Evolutionary conservation across 2,113 vertebrate species (phyloP), one percentile per base, ranked within the genome.

Genomic region (Garra rufa): DNA sequence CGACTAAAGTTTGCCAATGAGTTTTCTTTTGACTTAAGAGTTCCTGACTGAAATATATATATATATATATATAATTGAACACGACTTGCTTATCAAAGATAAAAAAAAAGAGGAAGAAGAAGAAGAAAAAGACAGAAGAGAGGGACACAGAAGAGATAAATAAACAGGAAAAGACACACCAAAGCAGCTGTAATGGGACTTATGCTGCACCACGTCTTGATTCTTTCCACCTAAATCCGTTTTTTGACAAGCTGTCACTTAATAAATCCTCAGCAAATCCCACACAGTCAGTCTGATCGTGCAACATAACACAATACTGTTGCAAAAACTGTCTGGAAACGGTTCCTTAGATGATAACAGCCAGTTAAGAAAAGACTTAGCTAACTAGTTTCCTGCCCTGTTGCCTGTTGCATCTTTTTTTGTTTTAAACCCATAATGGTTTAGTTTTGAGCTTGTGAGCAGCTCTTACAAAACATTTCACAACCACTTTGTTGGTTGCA

Each of bases 211-310:
- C 57, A 28, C 3, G 14, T 30, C 26, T 48, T 26, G 10, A 44
- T 28, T 81, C 43, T 67, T 81, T 67, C 78, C 26, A 65, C 26
- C 59, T 28, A 81, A 78, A 78, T 78, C 76, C 76, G 61, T 55
- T 61, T 78, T 76, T 81, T 81, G 59, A 65, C 43, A 63, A 81
- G 78, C 24, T 50, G 61, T 67, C 78, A 50, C 43, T 67, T 67
- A 46, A 81, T 67, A 81, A 81, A 67, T 81, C 61, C 61, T 10
- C 17, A 81, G 15, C 11, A 81, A 67, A 81, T 78, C 55, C 55
- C n/a, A 30, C 41, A 79, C 57, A 79, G n/a, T 21, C 3, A 10
- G 75, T 50, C 41, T 67, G 41, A 67, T 43, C 26, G 30, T 24
- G 34, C 21, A 57, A 57, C 48, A 76, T 55, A 78, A 43, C n/a